Conservation (phyloP, 2,113 vertebrate species). For the Hystrix cristata region DNA sequence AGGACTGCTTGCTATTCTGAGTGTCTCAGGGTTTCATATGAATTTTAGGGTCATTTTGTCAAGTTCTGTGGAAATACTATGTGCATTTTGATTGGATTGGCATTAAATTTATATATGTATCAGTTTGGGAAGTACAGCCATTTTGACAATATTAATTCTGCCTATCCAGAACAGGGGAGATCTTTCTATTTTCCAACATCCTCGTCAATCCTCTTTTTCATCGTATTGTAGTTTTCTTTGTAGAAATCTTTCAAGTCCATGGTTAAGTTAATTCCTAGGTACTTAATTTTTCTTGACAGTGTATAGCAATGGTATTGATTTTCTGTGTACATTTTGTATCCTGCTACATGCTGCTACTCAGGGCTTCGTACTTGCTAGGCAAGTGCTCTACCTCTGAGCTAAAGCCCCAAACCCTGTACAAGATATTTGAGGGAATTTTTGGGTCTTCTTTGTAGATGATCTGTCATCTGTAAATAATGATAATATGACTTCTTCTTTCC, state of each 20-base stretch:
- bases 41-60: not conserved
- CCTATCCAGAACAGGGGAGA: not conserved
- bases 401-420: too few species aligned
- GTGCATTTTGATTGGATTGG: not conserved
- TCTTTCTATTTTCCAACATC: not conserved
- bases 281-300: not conserved
- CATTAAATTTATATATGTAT: not conserved
- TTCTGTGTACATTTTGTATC: not conserved
- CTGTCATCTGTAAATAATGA: not conserved
- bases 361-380: too few species aligned
- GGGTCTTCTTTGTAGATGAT: too few species aligned
- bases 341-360: not conserved
- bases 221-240: not conserved
- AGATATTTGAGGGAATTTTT: too few species aligned
- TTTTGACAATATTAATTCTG: not conserved
- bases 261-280: not conserved
- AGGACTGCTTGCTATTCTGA: not conserved
- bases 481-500: not conserved
- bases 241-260: not conserved
- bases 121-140: not conserved
- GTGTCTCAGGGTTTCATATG: not conserved
- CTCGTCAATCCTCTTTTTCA: not conserved
- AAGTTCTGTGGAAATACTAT: not conserved
- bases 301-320: not conserved
- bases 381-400: too few species aligned